These are phyloP conservation scores for Thymelicus acteon DNA, from an alignment of 2,888 invertebrate genomes.

Conservation along the genomic window DNA sequence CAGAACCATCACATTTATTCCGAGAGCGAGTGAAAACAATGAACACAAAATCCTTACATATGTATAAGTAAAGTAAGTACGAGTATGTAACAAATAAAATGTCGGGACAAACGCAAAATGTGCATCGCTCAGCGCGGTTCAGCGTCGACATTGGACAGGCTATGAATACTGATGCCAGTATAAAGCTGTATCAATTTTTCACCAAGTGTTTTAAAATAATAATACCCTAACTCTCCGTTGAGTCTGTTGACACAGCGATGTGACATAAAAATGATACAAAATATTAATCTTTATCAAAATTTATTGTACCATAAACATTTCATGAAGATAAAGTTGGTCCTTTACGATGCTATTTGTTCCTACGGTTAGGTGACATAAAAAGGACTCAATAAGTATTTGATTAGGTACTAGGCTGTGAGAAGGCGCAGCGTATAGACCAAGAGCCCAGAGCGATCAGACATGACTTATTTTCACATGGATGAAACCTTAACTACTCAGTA, in stretches of 20 bases:
- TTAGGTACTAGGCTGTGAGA: not conserved
- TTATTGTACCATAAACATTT: not conserved
- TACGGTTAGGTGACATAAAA: not conserved
- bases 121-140: not conserved
- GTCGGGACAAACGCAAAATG: not conserved
- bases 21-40: no score
- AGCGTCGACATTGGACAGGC: not conserved
- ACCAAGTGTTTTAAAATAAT: not conserved
- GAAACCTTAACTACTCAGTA: no score
- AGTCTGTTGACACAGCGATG: not conserved
- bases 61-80: no score
- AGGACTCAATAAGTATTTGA: not conserved
- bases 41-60: no score
- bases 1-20: no score
- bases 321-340: conserved; percentile 1
- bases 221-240: not conserved
- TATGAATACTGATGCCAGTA: not conserved
- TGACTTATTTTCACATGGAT: no score
- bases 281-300: conserved; percentile 1
- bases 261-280: not conserved
- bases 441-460: no score
- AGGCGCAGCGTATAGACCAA: no score
- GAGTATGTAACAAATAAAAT: not conserved
- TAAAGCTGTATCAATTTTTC: not conserved
- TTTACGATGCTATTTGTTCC: not conserved